phyloP scores from a whole-genome alignment of 2,113 vertebrate genomes.

The Eulacestoma nigropectus region DNA sequence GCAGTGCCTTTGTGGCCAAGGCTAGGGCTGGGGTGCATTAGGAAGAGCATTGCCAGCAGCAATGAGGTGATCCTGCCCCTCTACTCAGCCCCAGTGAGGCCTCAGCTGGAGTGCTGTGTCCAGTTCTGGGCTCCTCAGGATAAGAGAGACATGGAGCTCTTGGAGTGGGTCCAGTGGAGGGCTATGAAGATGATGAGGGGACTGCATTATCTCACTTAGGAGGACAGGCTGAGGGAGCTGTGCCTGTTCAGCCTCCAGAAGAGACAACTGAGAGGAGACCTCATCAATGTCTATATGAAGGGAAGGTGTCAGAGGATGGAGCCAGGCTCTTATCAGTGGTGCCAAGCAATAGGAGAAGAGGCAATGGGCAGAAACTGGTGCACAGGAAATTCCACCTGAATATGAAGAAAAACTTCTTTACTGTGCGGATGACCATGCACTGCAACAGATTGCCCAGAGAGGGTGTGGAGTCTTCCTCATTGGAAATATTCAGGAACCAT shows the following conservation, averaged over 20 bases:
- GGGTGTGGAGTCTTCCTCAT: not conserved
- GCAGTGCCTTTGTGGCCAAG: not conserved
- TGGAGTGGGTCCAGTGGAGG: not conserved
- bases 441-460: not conserved
- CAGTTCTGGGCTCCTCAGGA: not conserved
- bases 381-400: not conserved
- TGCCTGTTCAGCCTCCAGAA: not conserved
- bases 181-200: not conserved
- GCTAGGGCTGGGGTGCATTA: not conserved
- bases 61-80: not conserved
- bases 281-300: not conserved
- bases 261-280: fast-evolving
- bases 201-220: not conserved
- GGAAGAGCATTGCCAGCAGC: not conserved
- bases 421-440: not conserved
- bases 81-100: not conserved
- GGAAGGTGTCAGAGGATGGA: not conserved
- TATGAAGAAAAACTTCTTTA: not conserved
- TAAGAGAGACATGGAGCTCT: not conserved
- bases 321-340: not conserved
- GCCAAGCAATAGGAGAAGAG: not conserved
- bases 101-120: not conserved
- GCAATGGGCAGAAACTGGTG: not conserved
- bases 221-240: not conserved
- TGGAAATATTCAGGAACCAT: not conserved